phyloP scores from a whole-genome alignment of 2,888 invertebrate species.

The Chelonus formosanus region DNA sequence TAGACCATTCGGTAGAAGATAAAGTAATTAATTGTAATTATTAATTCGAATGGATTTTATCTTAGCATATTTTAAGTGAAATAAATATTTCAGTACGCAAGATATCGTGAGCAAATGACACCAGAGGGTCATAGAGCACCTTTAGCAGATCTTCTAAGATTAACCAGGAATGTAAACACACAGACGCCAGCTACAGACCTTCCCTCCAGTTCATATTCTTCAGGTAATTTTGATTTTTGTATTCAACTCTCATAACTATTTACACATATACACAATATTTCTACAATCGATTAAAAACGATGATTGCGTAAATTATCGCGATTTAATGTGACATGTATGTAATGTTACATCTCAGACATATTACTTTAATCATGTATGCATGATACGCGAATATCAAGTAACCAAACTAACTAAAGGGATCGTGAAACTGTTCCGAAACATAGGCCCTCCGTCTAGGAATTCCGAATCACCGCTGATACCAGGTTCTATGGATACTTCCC shows the following conservation, averaged over 20 bases:
- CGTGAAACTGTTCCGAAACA: constrained; percentile 42
- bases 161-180: constrained; percentile 80
- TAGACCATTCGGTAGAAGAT: constrained; percentile 68
- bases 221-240: constrained; percentile 67
- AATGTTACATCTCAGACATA: not conserved
- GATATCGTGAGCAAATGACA: constrained; percentile 70
- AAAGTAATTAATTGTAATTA: constrained; percentile 65
- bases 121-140: constrained; percentile 90
- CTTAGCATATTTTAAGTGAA: constrained; percentile 25
- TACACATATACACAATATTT: not conserved
- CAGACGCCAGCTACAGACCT: constrained; percentile 82
- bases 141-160: constrained; percentile 77
- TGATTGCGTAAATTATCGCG: constrained; percentile 14
- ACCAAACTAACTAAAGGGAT: constrained; percentile 6
- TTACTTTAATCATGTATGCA: constrained; percentile 4
- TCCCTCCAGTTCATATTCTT: constrained; percentile 75
- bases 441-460: constrained; percentile 73
- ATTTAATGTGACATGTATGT: constrained; percentile 8
- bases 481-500: constrained; percentile 72
- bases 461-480: constrained; percentile 75
- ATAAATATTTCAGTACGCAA: constrained; percentile 54
- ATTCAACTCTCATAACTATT: not conserved
- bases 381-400: constrained; percentile 8
- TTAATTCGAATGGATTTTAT: not conserved
- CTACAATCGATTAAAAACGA: not conserved